Percentiles rank a stretch among this genome's conserved stretches.
These are phyloP conservation scores for Trachythela sp. DNA, from an alignment of 64 coral and sea anemone species.

Conservation along the genomic window DNA sequence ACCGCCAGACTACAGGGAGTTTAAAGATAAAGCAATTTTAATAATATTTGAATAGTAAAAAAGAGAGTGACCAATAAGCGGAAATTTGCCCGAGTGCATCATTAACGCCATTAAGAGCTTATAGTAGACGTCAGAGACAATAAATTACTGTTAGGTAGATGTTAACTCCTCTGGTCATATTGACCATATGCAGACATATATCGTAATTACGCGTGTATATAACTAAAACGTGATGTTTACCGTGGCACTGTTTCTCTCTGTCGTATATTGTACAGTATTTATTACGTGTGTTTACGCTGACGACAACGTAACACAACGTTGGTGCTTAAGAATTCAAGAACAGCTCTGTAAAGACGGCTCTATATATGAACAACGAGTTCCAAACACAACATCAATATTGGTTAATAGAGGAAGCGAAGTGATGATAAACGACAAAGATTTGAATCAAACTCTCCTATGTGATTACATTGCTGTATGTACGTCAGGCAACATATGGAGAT, in stretches of 20 bases:
- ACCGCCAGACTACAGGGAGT: too few species aligned
- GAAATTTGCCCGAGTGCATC: conserved; percentile 21
- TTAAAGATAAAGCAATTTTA: too few species aligned
- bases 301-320: neutral
- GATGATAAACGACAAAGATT: neutral
- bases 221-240: neutral
- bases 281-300: neutral
- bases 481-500: neutral
- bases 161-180: too few species aligned
- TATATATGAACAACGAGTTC: neutral
- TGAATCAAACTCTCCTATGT: neutral
- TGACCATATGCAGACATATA: too few species aligned
- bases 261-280: neutral
- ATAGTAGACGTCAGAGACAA: neutral
- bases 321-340: neutral
- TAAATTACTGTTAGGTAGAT: neutral
- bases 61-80: neutral
- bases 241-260: neutral
- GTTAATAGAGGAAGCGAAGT: neutral
- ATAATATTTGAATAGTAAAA: neutral
- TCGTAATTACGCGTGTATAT: too few species aligned
- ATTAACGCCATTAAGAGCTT: neutral
- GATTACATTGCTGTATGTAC: neutral
- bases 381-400: neutral
- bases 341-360: neutral